These are phyloP conservation scores for Bombus pyrosoma DNA, from an alignment of 1,140 invertebrate genomes.

Conservation along the genomic window DNA sequence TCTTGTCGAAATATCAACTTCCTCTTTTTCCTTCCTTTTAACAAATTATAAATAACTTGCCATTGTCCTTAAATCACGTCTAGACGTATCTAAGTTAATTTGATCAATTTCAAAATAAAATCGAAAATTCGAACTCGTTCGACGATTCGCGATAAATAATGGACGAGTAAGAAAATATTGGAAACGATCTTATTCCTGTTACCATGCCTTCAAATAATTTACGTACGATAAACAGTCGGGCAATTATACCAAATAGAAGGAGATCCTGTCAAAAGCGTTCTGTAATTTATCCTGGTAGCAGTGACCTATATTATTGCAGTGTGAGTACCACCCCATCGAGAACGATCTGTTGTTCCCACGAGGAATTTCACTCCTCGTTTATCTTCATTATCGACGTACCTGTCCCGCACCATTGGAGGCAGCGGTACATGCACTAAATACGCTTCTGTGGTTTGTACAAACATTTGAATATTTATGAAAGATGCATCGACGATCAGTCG, in stretches of 20 bases:
- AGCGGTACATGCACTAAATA: slow-evolving; percentile 20
- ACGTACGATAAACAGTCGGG: neutral
- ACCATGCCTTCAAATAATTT: neutral
- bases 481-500: slow-evolving; percentile 23
- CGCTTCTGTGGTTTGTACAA: slow-evolving; percentile 44
- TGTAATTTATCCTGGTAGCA: neutral
- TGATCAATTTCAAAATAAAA: no score
- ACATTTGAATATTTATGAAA: slow-evolving; percentile 67
- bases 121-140: no score
- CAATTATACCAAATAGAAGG: neutral
- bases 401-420: slow-evolving; percentile 43
- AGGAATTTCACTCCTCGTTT: slow-evolving; percentile 66
- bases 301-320: slow-evolving; percentile 33
- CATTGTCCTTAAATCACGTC: no score
- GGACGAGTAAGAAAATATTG: neutral
- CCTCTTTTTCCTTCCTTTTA: no score
- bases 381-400: slow-evolving; percentile 69
- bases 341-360: slow-evolving; percentile 65
- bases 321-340: slow-evolving; percentile 41
- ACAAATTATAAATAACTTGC: no score
- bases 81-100: no score
- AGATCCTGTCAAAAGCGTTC: neutral
- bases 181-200: neutral
- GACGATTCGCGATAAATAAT: no score
- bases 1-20: no score